Evolutionary conservation across 30 jellyfish, hydroid and myxozoan genomes (phyloP), one percentile per base, ranked within the genome.

Genomic region (Chrysaora quinquecirrha): DNA sequence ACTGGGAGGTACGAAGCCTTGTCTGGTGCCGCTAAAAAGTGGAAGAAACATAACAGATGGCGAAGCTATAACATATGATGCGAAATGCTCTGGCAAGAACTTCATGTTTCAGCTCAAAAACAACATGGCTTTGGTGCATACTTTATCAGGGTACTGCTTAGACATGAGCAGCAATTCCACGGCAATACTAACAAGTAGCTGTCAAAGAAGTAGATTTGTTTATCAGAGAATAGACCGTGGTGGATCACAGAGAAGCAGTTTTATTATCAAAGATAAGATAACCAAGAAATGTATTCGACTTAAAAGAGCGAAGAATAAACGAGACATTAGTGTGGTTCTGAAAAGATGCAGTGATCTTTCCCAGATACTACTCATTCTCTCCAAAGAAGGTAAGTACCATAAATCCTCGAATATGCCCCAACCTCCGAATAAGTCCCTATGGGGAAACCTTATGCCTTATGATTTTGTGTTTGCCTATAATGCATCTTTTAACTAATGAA

Each of bases 271-370:
- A 32, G 89, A 87, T 60, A 83, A 67, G 31, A 60, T 23, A 1
- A 86, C 66, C 43, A 96, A 95, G 52, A 63, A 66, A 34, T 93
- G 98, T 78, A 94, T 94, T 31, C 81, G 93, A 1, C 31, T 93
- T 20, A 68, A 49, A 23, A 47, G 87, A 32, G 77, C 46, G 22
- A 67, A 67, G 64, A 46, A 28, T 3, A 73, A 46, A 20, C 76
- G 73, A 12, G 56, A 71, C 33, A 47, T 93, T 22, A 33, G 60
- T 18, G 82, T 92, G 29, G 64, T 48, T 19, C 89, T 96, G 72
- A 87, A 79, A 63, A 73, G 67, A 34, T 93, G 98, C 56, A 78
- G 75, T 14, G 81, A 64, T n/a, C 86, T 96, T 0, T 91, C 87
- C 6, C 93, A 87, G 68, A 87, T 85, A 0, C 54, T 87, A 34